These are phyloP conservation scores for Zaprionus vittiger DNA, from an alignment of 1,140 invertebrate species.

Conservation along the genomic window DNA sequence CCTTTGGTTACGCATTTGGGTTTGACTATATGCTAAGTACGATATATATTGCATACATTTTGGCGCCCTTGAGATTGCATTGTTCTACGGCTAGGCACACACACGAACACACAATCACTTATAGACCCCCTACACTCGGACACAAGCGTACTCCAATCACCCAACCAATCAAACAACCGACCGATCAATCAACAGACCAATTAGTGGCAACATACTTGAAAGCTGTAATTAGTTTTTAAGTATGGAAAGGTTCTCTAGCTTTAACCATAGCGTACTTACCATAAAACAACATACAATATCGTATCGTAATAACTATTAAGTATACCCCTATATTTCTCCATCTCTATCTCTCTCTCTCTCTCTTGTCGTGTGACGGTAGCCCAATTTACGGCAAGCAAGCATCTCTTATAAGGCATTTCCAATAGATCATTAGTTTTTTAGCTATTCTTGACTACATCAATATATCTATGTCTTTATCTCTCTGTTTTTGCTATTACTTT, in stretches of 20 bases:
- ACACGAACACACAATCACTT: constrained; percentile 32
- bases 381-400: constrained; percentile 63
- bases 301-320: constrained; percentile 14
- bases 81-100: constrained; percentile 70
- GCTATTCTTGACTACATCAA: constrained; percentile 40
- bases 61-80: constrained; percentile 76
- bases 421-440: constrained; percentile 64
- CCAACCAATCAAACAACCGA: constrained; percentile 36
- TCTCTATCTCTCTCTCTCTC: constrained; percentile 16
- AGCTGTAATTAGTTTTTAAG: constrained; percentile 76
- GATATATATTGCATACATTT: constrained; percentile 75
- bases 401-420: constrained; percentile 63
- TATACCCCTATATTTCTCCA: background rate
- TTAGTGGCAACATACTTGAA: constrained; percentile 63
- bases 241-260: constrained; percentile 65
- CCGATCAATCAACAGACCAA: constrained; percentile 39
- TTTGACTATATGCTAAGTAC: constrained; percentile 69
- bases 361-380: constrained; percentile 63
- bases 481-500: constrained; percentile 31
- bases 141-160: constrained; percentile 21
- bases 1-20: constrained; percentile 78
- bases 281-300: constrained; percentile 38
- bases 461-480: constrained; percentile 14
- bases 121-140: background rate
- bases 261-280: constrained; percentile 62